Evolutionary conservation across 2,888 invertebrate species (phyloP), one percentile per base, ranked within the genome.

Genomic region (Rotaria magnacalcarata): DNA sequence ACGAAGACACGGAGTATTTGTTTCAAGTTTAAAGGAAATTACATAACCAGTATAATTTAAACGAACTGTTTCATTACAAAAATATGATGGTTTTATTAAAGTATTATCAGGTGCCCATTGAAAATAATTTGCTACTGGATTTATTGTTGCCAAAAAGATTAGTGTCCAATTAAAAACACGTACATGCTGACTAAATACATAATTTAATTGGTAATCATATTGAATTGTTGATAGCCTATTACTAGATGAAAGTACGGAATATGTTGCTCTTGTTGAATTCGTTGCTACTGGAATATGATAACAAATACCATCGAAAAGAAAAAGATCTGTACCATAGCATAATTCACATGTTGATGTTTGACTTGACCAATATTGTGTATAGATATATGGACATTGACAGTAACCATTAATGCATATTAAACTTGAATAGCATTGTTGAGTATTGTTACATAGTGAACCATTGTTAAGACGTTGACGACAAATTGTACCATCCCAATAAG

Each of bases 361-460:
- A 75, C 75, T 43, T 43, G 41, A 41, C 75, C 75, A 75, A 75
- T 75, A 75, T 43, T 75, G 75, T 7, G 75, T 75, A 75, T 43
- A 41, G 10, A 43, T 43, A 10, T 43, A 43, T 75, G 75, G 41
- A 75, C 75, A 75, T 43, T 75, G 75, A 43, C 75, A 75, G 21
- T 75, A 43, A 43, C 43, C 43, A 75, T 43, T 43, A 41, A 75
- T 75, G 43, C 75, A 75, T 41, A 75, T 43, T 43, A 75, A 75
- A 75, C 21, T 43, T 6, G 41, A 43, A 21, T 43, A 43, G 43
- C 75, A 75, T 43, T 75, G 75, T 43, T 75, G 75, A 75, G 43
- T 75, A 43, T 75, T 75, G 10, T 5, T 75, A 75, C 75, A 75
- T 7, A 43, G 7, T 10, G 75, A 43, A 43, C 75, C 75, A 75